These are phyloP conservation scores for Macquaria australasica DNA, from an alignment of 2,113 vertebrate genomes.

Conservation along the genomic window DNA sequence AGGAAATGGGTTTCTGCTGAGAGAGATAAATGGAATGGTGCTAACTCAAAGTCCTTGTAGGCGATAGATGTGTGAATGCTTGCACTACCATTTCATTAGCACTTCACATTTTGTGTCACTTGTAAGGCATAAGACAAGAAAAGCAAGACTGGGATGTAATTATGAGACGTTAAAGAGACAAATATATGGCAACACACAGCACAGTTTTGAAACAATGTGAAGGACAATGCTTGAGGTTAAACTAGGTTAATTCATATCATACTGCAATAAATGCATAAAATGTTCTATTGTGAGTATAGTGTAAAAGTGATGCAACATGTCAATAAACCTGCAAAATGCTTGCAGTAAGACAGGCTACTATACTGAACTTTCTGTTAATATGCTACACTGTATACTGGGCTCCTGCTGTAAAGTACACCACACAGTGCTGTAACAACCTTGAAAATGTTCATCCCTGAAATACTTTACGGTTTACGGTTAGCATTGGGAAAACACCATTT, in stretches of 20 bases:
- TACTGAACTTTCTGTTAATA: not conserved
- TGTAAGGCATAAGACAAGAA: not conserved
- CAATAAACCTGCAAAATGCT: not conserved
- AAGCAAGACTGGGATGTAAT: not conserved
- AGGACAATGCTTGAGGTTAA: not conserved
- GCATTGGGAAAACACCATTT: constrained; percentile 19
- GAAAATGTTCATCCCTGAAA: not conserved
- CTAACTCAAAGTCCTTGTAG: constrained; percentile 30
- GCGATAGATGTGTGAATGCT: constrained; percentile 2
- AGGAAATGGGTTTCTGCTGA: constrained; percentile 41
- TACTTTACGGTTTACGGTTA: not conserved
- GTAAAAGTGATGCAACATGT: not conserved
- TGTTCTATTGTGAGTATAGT: not conserved
- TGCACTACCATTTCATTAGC: not conserved
- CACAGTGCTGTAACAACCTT: not conserved
- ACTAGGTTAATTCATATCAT: not conserved
- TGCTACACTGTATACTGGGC: not conserved
- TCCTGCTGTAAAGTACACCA: not conserved
- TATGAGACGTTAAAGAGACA: not conserved
- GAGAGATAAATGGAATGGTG: constrained; percentile 26
- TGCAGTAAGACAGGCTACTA: not conserved
- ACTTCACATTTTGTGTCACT: not conserved
- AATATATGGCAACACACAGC: not conserved
- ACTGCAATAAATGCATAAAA: not conserved
- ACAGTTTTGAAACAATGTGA: not conserved